These are phyloP conservation scores for Lepidotrigona ventralis DNA, from an alignment of 1,140 invertebrate genomes.

Conservation along the genomic window DNA sequence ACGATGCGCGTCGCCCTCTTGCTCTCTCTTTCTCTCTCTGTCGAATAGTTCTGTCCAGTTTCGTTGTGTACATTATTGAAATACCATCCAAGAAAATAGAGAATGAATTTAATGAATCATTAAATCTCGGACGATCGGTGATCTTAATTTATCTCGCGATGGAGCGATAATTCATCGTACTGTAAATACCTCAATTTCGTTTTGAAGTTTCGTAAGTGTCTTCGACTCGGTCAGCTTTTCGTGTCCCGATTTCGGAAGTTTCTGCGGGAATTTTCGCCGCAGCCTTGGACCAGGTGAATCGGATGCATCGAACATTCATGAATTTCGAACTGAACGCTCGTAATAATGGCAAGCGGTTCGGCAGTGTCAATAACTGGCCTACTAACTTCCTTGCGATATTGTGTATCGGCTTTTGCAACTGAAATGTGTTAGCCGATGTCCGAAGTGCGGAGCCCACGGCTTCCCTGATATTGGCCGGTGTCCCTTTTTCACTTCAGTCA, in stretches of 20 bases:
- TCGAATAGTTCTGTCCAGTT: conserved; percentile 30
- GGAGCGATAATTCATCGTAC: no score
- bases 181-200: no score
- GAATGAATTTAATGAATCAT: background rate
- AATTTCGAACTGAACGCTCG: conserved; percentile 21
- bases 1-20: background rate
- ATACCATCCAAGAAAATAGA: conserved; percentile 28
- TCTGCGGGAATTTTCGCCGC: background rate
- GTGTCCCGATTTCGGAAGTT: background rate
- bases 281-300: background rate
- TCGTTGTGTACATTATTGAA: conserved; percentile 44
- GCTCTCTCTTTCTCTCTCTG: background rate
- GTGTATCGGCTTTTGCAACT: conserved; percentile 59
- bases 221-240: no score
- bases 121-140: background rate
- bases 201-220: no score
- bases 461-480: conserved; percentile 45
- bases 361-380: conserved; percentile 55
- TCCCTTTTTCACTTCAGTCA: conserved; percentile 47
- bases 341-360: conserved; percentile 24
- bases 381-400: conserved; percentile 58
- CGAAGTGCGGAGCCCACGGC: conserved; percentile 10
- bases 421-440: conserved; percentile 44
- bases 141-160: background rate
- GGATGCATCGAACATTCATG: conserved; percentile 23